Evolutionary conservation across 2,113 vertebrate species (phyloP), one percentile per base, ranked within the genome.

Genomic region (Chionodraco myersi): DNA sequence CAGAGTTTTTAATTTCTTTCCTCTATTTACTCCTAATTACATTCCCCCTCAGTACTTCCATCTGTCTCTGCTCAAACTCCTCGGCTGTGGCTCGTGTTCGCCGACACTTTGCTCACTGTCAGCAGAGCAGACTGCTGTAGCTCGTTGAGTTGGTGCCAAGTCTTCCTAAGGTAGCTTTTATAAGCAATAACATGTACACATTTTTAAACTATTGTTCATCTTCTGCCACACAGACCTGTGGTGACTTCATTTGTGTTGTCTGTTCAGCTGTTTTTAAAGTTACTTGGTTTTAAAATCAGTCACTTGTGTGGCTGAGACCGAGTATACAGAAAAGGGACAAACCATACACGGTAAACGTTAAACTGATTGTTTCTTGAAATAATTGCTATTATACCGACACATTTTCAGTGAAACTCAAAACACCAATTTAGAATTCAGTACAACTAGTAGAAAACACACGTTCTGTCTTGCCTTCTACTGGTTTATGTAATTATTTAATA

Each of bases 1-100:
- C 72, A 0, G 1, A 52, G 44, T 45, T 69, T 83, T 77, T 68
- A 11, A 77, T 73, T 63, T 85, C 69, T 60, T 54, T 23, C 9
- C 61, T 45, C 81, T 58, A 47, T 70, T 63, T 73, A 36, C 53
- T 69, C 51, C 72, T 77, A 69, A 69, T 85, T 73, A 68, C 45
- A 18, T 72, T 69, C 36, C 47, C 63, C 60, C 51, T 59, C 62
- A 60, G 53, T 23, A 7, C 79, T 41, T 81, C 79, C 72, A 71
- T 76, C 72, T 71, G 59, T 76, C 59, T 65, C 53, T 44, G 15
- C 52, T 26, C 8, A 45, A 69, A 70, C 71, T 69, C 64, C 0
- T 58, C 41, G 51, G 49, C 58, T 48, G 58, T 49, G 44, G 44
- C 44, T 51, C 49, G 6, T 5, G 8, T 34, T 60, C 6, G 13